These are phyloP conservation scores for Atherinosoma microstoma DNA, from an alignment of 2,797 vertebrate genomes.

Conservation along the genomic window DNA sequence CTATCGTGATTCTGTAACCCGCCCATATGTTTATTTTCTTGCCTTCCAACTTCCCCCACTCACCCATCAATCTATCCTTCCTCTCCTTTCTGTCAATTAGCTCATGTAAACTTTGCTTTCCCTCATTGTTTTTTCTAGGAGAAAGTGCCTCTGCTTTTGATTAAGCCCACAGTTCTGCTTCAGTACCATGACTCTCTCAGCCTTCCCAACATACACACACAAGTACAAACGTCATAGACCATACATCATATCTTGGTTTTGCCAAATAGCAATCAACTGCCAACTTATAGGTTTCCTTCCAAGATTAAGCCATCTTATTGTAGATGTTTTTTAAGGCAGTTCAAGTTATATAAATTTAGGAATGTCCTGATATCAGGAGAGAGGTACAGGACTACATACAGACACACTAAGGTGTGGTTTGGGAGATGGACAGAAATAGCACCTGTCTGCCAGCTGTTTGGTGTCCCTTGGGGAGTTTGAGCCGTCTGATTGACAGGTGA, in stretches of 20 bases:
- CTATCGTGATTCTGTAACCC: slow-evolving; percentile 59
- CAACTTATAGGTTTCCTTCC: slow-evolving; percentile 23
- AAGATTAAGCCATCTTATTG: slow-evolving; percentile 20
- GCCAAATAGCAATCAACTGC: slow-evolving; percentile 34
- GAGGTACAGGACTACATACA: slow-evolving; percentile 28
- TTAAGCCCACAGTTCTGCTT: slow-evolving; percentile 67
- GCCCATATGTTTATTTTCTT: slow-evolving; percentile 72
- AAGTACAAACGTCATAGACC: slow-evolving; percentile 27
- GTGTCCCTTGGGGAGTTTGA: slow-evolving; percentile 83
- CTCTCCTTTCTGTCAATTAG: slow-evolving; percentile 73
- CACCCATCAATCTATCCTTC: slow-evolving; percentile 58
- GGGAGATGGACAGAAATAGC: slow-evolving; percentile 65
- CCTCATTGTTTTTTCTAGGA: slow-evolving; percentile 77
- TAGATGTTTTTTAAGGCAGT: slow-evolving; percentile 32
- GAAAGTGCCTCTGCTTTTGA: slow-evolving; percentile 80
- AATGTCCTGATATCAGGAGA: slow-evolving; percentile 29
- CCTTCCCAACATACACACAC: not conserved
- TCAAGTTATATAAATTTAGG: slow-evolving; percentile 3
- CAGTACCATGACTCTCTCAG: slow-evolving; percentile 52
- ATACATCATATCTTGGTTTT: slow-evolving; percentile 52
- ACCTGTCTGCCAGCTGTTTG: slow-evolving; percentile 84
- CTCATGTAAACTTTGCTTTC: slow-evolving; percentile 81
- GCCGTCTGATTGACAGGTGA: slow-evolving; percentile 79
- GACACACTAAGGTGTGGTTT: slow-evolving; percentile 58
- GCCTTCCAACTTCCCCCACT: slow-evolving; percentile 52